These are phyloP conservation scores for Volucella inflata DNA, from an alignment of 2,888 invertebrate genomes.

Conservation along the genomic window DNA sequence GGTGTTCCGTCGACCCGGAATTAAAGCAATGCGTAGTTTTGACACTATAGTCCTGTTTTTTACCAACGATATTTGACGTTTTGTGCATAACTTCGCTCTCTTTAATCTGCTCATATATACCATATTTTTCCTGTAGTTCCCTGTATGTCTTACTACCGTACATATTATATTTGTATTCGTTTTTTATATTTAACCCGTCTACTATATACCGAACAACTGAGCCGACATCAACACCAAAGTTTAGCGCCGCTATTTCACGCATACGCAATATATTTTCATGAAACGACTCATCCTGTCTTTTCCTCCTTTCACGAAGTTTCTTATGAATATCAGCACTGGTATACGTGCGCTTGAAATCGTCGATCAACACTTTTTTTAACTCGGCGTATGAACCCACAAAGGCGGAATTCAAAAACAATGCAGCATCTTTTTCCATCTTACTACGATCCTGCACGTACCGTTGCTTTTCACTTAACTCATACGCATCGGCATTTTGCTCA, in stretches of 20 bases:
- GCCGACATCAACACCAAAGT: conserved; percentile 33
- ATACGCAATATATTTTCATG: conserved; percentile 49
- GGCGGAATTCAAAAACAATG: too few species aligned
- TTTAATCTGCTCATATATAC: too few species aligned
- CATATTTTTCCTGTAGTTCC: conserved; percentile 54
- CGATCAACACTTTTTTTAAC: conserved; percentile 21
- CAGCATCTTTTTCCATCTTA: too few species aligned
- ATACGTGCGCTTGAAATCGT: conserved; percentile 48
- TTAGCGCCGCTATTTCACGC: conserved; percentile 49
- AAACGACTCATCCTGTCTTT: too few species aligned
- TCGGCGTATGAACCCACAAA: conserved; percentile 30
- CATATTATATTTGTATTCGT: conserved; percentile 47
- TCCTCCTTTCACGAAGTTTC: conserved; percentile 33
- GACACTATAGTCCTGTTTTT: too few species aligned
- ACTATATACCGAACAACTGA: conserved; percentile 55
- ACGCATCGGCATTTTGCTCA: too few species aligned
- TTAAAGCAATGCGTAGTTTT: too few species aligned
- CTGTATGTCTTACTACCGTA: conserved; percentile 42
- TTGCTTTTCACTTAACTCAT: too few species aligned
- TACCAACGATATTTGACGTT: too few species aligned
- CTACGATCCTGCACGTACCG: too few species aligned
- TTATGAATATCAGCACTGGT: conserved; percentile 53
- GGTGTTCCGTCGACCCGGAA: too few species aligned
- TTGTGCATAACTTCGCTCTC: too few species aligned
- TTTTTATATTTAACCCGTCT: conserved; percentile 56